Evolutionary conservation across 2,113 vertebrate species (phyloP).

Genomic region (Serilophus lunatus): DNA sequence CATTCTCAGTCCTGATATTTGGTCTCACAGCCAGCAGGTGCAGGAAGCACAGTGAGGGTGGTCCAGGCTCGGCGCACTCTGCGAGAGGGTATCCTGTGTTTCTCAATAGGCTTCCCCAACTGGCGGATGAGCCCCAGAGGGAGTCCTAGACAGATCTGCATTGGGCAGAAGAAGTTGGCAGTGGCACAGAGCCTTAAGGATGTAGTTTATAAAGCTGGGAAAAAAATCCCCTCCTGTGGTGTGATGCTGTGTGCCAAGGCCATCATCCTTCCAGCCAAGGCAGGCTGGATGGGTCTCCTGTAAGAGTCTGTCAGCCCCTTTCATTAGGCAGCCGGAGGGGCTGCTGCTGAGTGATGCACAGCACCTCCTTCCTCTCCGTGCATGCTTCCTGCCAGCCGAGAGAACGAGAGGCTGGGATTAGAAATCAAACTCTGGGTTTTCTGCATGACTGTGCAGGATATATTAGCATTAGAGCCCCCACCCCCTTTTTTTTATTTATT

Average conservation of each 20-base stretch:
- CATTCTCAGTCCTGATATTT: not conserved
- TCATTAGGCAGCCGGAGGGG: slow-evolving; percentile 62
- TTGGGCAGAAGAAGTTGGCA: slow-evolving; percentile 42
- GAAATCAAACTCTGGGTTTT: slow-evolving; percentile 22
- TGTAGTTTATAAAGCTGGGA: slow-evolving; percentile 1
- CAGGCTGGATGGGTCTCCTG: slow-evolving; percentile 30
- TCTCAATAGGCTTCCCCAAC: slow-evolving; percentile 16
- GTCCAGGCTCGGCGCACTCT: not conserved
- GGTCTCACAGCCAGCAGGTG: not conserved
- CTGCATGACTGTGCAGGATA: not conserved
- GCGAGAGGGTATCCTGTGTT: not conserved
- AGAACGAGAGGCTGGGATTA: not conserved
- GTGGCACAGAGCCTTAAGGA: not conserved
- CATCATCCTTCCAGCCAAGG: slow-evolving; percentile 53
- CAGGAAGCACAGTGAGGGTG: slow-evolving; percentile 19
- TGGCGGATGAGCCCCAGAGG: slow-evolving; percentile 44
- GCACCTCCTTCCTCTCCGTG: slow-evolving; percentile 9
- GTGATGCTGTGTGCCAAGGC: slow-evolving; percentile 22
- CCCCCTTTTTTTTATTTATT: not conserved
- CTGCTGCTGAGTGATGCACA: slow-evolving; percentile 35
- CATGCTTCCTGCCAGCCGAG: not conserved
- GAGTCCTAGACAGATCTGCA: not conserved
- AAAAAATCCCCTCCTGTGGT: slow-evolving; percentile 17
- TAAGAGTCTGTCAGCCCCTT: slow-evolving; percentile 63
- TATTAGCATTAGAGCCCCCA: not conserved